Base-by-base conservation (phyloP, 2,113 vertebrate species). In the Paralichthys olivaceus region DNA sequence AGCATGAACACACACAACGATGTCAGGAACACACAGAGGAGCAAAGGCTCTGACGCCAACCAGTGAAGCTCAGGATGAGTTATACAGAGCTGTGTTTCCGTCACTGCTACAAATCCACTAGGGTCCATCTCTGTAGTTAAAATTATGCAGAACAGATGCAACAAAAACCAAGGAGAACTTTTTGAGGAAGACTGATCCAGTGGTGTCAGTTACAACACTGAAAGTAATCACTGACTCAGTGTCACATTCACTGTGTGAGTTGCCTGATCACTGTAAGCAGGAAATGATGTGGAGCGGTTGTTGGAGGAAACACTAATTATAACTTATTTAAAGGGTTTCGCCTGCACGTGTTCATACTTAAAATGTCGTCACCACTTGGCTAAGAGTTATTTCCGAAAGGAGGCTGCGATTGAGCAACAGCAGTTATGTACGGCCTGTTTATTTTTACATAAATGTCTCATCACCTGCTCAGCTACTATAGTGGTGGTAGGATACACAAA, bases 391-490 rank as follows among this genome's bases (percentile, higher is more conserved):
- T 70, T 63, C 56, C 25, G 65, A 43, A 51, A 49, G 19, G 37
- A 78, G 22, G 54, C 57, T 25, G 68, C 13, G 40, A 28, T 70
- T 87, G 72, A 68, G 81, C 81, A 83, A 82, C 68, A 62, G 72
- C 58, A 56, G 72, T 51, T 73, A 51, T 61, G 26, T 13, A 19
- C 2, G 45, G 34, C 37, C 69, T 80, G 84, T 88, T 88, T 86
- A 69, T 81, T 75, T 87, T 84, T 58, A 74, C 59, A 73, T 84
- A 47, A 49, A n/a, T 81, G 74, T 87, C 73, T 81, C 80, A 72
- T 47, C 72, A 19, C 2, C 26, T 9, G 67, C 64, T 19, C 11
- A 15, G 53, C 69, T 75, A 58, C 20, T 83, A 9, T 47, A 53
- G 54, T 47, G 55, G 20, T 51, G 66, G 22, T 22, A 65, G 45